Conservation (phyloP, 1,140 invertebrate genomes). For the Apolygus lucorum region DNA sequence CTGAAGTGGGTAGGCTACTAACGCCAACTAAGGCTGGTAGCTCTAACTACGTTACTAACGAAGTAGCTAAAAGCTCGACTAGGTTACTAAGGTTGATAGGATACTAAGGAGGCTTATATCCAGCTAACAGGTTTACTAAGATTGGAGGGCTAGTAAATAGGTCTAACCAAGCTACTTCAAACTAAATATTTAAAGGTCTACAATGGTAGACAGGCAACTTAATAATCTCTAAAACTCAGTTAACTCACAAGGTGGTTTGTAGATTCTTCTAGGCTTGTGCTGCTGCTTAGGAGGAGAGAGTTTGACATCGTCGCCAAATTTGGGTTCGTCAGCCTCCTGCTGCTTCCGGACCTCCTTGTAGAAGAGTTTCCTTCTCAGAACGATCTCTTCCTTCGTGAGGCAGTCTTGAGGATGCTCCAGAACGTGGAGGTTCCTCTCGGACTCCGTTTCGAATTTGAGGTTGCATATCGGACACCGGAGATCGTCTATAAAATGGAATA, state of each 20-base stretch:
- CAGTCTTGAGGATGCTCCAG: not conserved
- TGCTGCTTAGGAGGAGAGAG: conserved; percentile 48
- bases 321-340: conserved; percentile 44
- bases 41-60: too few relatives aligned
- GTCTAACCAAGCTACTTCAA: too few relatives aligned
- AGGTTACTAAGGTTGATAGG: too few relatives aligned
- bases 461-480: conserved; percentile 13
- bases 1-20: too few relatives aligned
- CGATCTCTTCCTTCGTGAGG: conserved; percentile 19
- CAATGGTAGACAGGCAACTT: too few relatives aligned
- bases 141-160: too few relatives aligned
- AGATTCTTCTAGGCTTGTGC: conserved; percentile 39
- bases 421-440: conserved; percentile 17
- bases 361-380: conserved; percentile 38
- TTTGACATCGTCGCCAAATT: conserved; percentile 33
- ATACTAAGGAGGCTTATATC: too few relatives aligned
- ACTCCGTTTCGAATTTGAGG: conserved; percentile 7
- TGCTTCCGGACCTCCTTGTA: conserved; percentile 48
- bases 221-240: too few relatives aligned
- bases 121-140: too few relatives aligned
- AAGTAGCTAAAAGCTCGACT: too few relatives aligned
- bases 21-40: too few relatives aligned
- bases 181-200: too few relatives aligned
- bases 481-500: not conserved
- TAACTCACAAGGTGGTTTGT: conserved; percentile 23